Evolutionary conservation across 2,888 invertebrate genomes (phyloP).

Genomic region (Sphaeridia pumilis): DNA sequence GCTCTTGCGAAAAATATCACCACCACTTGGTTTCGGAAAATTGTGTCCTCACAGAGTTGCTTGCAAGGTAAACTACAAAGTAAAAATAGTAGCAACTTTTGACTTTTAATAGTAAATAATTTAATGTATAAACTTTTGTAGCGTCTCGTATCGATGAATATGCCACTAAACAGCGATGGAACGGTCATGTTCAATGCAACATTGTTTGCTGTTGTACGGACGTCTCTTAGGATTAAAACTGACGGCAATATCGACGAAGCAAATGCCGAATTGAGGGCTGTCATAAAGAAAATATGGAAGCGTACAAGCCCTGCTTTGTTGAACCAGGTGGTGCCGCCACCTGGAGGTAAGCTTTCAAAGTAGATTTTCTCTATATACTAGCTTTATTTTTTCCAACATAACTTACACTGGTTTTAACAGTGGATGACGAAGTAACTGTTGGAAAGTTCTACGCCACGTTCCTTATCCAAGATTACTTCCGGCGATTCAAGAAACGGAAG

Average conservation of each 20-base stretch:
- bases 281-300: constrained; percentile 98
- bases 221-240: constrained; percentile 90
- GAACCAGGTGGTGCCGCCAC: constrained; percentile 97
- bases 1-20: constrained; percentile 92
- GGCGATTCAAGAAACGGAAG: constrained; percentile 95
- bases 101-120: too few relatives aligned
- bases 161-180: constrained; percentile 98
- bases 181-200: constrained; percentile 98
- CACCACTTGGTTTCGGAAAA: constrained; percentile 97
- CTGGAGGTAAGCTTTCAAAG: constrained; percentile 53
- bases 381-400: too few relatives aligned
- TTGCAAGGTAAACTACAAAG: constrained; percentile 60
- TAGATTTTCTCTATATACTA: too few relatives aligned
- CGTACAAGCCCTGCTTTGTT: constrained; percentile 85
- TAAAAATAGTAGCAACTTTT: background rate
- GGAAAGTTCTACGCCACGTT: constrained; percentile 99
- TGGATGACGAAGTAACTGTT: constrained; percentile 97
- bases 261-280: constrained; percentile 81
- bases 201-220: constrained; percentile 94
- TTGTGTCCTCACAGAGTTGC: constrained; percentile 97
- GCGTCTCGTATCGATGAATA: constrained; percentile 97
- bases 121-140: too few relatives aligned
- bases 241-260: constrained; percentile 92
- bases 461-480: constrained; percentile 97
- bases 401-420: too few relatives aligned